These are phyloP conservation scores for Alviniconcha marisindica DNA, from an alignment of 1,140 invertebrate genomes.

Conservation along the genomic window DNA sequence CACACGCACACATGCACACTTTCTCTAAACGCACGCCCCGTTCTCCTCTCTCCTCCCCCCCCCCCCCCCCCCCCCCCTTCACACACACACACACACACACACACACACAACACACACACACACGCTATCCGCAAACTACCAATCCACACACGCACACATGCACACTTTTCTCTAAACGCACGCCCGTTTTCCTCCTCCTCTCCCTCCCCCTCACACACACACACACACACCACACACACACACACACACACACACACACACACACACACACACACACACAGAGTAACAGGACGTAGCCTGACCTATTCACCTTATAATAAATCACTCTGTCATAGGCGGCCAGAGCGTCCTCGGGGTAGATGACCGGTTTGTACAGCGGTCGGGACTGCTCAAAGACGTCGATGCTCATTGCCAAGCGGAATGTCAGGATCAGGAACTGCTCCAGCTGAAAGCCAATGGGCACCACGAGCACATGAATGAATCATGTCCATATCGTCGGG, in stretches of 20 bases:
- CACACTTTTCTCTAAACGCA: neutral
- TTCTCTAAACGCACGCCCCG: no score
- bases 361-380: slow-evolving; percentile 91
- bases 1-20: no score
- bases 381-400: slow-evolving; percentile 89
- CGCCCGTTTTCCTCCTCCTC: neutral
- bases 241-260: neutral
- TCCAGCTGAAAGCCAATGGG: slow-evolving; percentile 66
- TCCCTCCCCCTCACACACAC: no score
- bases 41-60: no score
- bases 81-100: neutral
- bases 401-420: slow-evolving; percentile 88
- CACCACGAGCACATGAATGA: no score
- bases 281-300: no score
- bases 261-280: neutral
- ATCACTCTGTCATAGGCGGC: slow-evolving; percentile 96
- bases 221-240: neutral
- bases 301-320: slow-evolving; percentile 91
- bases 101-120: neutral
- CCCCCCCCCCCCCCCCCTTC: no score
- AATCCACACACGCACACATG: neutral
- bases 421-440: slow-evolving; percentile 88
- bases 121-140: no score
- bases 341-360: slow-evolving; percentile 92
- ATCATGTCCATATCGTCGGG: no score